A percentile compares a stretch with the other conserved stretches of the same genome.
phyloP scores from a whole-genome alignment of 1,140 invertebrate species.

The Pantala flavescens region DNA sequence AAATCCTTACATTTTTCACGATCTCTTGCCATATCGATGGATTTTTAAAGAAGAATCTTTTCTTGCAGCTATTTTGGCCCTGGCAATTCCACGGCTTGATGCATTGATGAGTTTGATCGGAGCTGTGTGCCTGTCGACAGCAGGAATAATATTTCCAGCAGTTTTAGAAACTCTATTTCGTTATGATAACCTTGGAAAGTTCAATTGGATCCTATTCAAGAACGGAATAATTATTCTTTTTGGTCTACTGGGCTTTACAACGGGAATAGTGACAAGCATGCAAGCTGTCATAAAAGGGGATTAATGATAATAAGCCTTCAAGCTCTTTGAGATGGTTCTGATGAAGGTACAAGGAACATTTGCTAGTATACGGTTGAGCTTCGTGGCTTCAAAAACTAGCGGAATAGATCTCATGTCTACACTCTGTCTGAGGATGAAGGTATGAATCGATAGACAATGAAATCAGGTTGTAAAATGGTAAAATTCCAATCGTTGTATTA shows the following conservation, averaged over 20 bases:
- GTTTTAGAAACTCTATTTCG: background rate
- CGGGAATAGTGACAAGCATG: background rate
- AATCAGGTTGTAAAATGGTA: no score
- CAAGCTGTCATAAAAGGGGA: background rate
- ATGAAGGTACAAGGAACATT: no score
- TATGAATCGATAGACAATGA: no score
- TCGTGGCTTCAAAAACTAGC: no score
- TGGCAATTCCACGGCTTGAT: background rate
- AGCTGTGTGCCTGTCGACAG: constrained; percentile 6
- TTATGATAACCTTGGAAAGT: background rate
- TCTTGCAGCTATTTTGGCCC: background rate
- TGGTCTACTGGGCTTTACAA: background rate
- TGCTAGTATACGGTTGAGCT: no score
- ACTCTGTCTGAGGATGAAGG: no score
- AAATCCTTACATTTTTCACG: no score
- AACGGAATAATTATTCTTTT: background rate
- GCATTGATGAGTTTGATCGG: constrained; percentile 8
- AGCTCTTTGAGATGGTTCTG: no score
- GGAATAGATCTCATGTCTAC: no score
- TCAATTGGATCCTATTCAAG: background rate
- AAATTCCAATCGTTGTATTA: no score
- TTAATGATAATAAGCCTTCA: no score
- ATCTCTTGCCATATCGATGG: no score
- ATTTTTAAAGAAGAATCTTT: background rate
- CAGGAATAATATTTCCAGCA: constrained; percentile 1